Conservation (phyloP, 2,113 vertebrate species). For the Saccopteryx bilineata region DNA sequence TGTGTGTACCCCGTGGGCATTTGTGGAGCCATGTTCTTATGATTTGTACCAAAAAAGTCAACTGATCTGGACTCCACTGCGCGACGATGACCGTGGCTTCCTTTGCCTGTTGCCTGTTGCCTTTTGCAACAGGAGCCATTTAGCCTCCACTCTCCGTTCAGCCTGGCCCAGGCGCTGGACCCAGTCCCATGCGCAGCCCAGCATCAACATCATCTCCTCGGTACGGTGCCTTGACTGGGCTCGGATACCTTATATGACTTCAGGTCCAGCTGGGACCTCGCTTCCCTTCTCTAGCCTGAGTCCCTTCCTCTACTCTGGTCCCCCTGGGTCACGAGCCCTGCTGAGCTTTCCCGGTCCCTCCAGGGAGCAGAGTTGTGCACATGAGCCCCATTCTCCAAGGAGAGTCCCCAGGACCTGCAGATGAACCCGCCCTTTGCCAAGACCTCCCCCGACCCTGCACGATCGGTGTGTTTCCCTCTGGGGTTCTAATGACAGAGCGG, state of each 20-base stretch:
- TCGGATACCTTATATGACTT: too few species aligned
- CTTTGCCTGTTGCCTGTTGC: not conserved
- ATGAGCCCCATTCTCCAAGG: not conserved
- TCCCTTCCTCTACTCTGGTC: not conserved
- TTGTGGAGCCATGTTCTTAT: not conserved
- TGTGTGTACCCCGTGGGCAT: fast-evolving
- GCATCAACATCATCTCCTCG: fast-evolving
- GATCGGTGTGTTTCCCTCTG: not conserved
- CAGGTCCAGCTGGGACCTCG: not conserved
- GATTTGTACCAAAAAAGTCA: not conserved
- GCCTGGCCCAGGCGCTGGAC: not conserved
- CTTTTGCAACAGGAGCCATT: not conserved
- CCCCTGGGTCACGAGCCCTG: not conserved
- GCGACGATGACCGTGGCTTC: not conserved
- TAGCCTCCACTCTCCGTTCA: not conserved
- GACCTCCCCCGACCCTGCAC: not conserved
- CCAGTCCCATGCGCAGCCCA: not conserved
- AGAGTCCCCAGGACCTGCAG: not conserved
- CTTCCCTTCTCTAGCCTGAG: not conserved
- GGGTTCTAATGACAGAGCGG: not conserved
- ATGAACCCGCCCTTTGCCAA: not conserved
- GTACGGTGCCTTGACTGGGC: too few species aligned
- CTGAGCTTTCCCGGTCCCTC: not conserved
- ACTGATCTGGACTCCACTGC: not conserved
- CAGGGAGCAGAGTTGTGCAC: not conserved